Evolutionary conservation across 2,888 invertebrate species (phyloP).

Genomic region (Athetis lepigone): DNA sequence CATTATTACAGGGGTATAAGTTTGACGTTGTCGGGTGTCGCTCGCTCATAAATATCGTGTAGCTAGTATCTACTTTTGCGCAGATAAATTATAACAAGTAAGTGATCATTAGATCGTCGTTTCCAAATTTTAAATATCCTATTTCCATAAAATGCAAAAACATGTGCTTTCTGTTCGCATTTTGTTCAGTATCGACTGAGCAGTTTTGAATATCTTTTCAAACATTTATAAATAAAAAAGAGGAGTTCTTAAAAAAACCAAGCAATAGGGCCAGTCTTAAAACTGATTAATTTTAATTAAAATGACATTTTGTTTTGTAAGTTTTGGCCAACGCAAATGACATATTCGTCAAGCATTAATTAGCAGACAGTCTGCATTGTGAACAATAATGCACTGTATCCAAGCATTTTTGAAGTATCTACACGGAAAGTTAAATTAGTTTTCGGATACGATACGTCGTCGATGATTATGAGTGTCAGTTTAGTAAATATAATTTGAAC

Average conservation of each 20-base stretch:
- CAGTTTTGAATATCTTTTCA: slow-evolving; percentile 40
- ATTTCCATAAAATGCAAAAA: slow-evolving; percentile 12
- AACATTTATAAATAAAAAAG: slow-evolving; percentile 31
- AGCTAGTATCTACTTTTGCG: slow-evolving; percentile 40
- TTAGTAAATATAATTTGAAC: slow-evolving; percentile 59
- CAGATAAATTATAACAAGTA: not conserved
- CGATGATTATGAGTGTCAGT: slow-evolving; percentile 46
- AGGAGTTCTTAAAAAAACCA: not conserved
- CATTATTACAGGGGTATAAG: slow-evolving; percentile 90
- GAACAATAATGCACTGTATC: slow-evolving; percentile 31
- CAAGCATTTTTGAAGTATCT: slow-evolving; percentile 27
- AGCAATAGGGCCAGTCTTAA: slow-evolving; percentile 21
- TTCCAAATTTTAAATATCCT: slow-evolving; percentile 31
- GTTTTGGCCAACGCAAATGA: slow-evolving; percentile 25
- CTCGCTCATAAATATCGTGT: slow-evolving; percentile 73
- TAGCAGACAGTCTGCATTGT: slow-evolving; percentile 21
- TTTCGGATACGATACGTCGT: slow-evolving; percentile 42
- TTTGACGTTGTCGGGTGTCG: slow-evolving; percentile 80
- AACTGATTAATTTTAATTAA: slow-evolving; percentile 32
- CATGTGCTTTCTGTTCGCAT: slow-evolving; percentile 20
- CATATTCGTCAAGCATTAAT: slow-evolving; percentile 28
- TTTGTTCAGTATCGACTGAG: slow-evolving; percentile 29
- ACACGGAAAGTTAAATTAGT: slow-evolving; percentile 31
- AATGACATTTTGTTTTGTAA: slow-evolving; percentile 24
- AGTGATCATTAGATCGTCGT: slow-evolving; percentile 32